These are phyloP conservation scores for Poeciliopsis infans DNA, from an alignment of 2,797 vertebrate species.

Conservation along the genomic window DNA sequence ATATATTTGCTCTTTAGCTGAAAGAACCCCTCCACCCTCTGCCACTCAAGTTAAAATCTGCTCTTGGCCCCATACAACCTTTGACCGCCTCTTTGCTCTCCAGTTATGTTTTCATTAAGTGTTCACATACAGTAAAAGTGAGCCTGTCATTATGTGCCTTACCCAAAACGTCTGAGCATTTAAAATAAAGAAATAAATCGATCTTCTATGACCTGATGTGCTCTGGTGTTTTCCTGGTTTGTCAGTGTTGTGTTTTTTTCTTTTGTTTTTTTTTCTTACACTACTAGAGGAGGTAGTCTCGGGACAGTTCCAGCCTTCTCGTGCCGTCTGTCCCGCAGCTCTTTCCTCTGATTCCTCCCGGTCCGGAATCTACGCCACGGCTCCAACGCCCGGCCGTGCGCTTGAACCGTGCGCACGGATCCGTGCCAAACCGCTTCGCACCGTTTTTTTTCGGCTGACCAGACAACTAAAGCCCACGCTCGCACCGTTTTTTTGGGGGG, in stretches of 20 bases:
- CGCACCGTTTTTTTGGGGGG: conserved; percentile 25
- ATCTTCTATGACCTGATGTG: neutral
- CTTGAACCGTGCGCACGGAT: conserved; percentile 32
- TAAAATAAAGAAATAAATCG: neutral
- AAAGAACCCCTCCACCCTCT: neutral
- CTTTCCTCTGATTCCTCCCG: conserved; percentile 3
- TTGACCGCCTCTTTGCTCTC: neutral
- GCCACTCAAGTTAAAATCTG: neutral
- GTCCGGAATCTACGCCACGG: conserved; percentile 17
- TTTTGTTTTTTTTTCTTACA: neutral
- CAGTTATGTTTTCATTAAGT: neutral
- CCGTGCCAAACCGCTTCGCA: conserved; percentile 40
- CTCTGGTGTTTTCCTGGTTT: neutral
- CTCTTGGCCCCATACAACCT: neutral
- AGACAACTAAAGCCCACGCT: conserved; percentile 25
- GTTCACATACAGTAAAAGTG: neutral
- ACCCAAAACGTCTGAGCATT: neutral
- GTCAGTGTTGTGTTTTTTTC: neutral
- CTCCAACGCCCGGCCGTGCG: conserved; percentile 28
- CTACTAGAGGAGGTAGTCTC: conserved; percentile 15
- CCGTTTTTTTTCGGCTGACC: conserved; percentile 25
- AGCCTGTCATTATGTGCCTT: conserved; percentile 29
- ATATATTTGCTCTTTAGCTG: neutral
- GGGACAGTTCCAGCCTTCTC: conserved; percentile 26
- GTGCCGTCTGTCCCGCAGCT: conserved; percentile 41